Conservation (phyloP, 2,113 vertebrate species). For the Lagopus muta region DNA sequence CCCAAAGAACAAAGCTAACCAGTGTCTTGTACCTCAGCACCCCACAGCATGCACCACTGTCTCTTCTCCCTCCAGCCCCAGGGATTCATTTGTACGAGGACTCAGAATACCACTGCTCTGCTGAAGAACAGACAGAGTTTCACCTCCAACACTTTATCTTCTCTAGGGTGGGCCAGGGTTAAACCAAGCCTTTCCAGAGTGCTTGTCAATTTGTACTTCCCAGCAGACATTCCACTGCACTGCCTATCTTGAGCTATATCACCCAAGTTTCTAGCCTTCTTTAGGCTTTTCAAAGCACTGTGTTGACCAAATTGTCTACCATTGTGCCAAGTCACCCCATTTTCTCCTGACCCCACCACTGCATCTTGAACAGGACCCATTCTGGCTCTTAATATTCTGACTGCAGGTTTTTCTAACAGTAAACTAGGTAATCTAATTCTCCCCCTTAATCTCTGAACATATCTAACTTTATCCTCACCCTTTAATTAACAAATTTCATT, state of each 20-base stretch:
- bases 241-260: neutral
- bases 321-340: neutral
- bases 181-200: neutral
- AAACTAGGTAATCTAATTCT: neutral
- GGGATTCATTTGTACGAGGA: neutral
- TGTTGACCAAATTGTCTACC: neutral
- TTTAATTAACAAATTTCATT: constrained; percentile 20
- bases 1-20: neutral
- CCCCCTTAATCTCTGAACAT: neutral
- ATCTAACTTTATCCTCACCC: neutral
- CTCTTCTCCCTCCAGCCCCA: accelerated
- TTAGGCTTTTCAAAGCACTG: neutral
- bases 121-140: neutral
- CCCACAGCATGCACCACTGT: accelerated
- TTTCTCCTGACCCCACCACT: neutral
- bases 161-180: accelerated
- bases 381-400: neutral
- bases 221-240: neutral
- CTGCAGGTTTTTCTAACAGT: neutral
- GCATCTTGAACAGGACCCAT: accelerated
- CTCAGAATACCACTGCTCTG: neutral
- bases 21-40: neutral
- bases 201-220: neutral
- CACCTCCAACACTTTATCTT: neutral
- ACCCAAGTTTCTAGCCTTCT: neutral